phyloP scores from a whole-genome alignment of 2,888 invertebrate genomes.

The Yponomeuta malinellus region DNA sequence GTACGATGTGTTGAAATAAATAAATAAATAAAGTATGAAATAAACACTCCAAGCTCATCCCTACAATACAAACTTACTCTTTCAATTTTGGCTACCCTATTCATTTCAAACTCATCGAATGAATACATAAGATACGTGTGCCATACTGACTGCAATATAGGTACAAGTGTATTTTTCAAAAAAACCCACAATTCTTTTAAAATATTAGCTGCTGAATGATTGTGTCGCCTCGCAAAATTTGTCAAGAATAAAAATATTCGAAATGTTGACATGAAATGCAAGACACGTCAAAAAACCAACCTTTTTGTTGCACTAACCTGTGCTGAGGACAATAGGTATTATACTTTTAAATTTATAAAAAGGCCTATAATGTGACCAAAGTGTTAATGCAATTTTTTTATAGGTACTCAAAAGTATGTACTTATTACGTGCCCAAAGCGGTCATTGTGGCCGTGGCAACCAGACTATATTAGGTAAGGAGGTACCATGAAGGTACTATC shows the following conservation, averaged over 20 bases:
- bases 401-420: no score
- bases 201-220: constrained; percentile 55
- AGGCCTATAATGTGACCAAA: no score
- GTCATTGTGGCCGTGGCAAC: no score
- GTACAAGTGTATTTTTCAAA: constrained; percentile 41
- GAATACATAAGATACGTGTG: constrained; percentile 45
- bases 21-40: no score
- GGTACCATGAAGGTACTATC: no score
- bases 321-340: neutral
- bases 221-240: constrained; percentile 41
- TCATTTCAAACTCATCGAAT: constrained; percentile 62
- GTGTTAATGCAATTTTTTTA: no score
- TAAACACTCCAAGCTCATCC: neutral
- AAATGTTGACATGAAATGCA: constrained; percentile 30
- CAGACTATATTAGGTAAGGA: no score
- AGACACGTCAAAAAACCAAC: constrained; percentile 10
- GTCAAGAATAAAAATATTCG: constrained; percentile 45
- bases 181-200: constrained; percentile 49
- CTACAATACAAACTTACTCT: neutral
- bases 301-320: no score
- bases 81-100: constrained; percentile 29
- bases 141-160: constrained; percentile 54
- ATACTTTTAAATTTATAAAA: neutral
- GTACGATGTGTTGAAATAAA: no score
- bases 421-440: no score